These are phyloP conservation scores for Calliopsis andreniformis DNA, from an alignment of 1,140 invertebrate species.

Conservation along the genomic window DNA sequence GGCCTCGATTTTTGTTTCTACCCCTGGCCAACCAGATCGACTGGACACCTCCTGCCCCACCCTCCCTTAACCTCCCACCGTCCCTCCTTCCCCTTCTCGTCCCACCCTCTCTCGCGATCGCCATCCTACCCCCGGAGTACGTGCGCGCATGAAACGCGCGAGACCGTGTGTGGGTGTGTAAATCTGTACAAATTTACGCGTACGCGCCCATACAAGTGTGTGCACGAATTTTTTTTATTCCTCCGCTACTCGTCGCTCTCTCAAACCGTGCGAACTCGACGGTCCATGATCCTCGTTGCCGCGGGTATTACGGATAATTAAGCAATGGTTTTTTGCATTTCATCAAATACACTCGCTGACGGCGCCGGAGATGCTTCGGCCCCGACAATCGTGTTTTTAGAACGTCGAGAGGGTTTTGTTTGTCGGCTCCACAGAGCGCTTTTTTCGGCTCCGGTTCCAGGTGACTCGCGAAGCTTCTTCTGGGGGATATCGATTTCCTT, in stretches of 20 bases:
- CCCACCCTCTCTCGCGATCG: not conserved
- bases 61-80: not conserved
- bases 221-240: constrained; percentile 52
- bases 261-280: constrained; percentile 50
- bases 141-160: not conserved
- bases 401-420: constrained; percentile 37
- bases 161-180: not conserved
- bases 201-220: constrained; percentile 34
- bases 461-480: not conserved
- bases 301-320: constrained; percentile 63
- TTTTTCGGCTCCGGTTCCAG: not conserved
- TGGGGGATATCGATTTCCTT: constrained; percentile 1
- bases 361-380: constrained; percentile 36
- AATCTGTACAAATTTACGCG: constrained; percentile 20
- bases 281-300: constrained; percentile 57
- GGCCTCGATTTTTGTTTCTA: constrained; percentile 67
- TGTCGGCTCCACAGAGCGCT: not conserved
- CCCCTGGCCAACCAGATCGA: constrained; percentile 58
- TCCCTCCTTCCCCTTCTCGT: too few relatives aligned
- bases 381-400: constrained; percentile 50
- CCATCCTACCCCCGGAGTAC: not conserved
- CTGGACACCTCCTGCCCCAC: constrained; percentile 29
- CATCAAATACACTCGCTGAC: constrained; percentile 51
- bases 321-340: constrained; percentile 59
- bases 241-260: constrained; percentile 48